Evolutionary conservation across 2,888 invertebrate genomes (phyloP).

Genomic region (Thymelicus lineola): DNA sequence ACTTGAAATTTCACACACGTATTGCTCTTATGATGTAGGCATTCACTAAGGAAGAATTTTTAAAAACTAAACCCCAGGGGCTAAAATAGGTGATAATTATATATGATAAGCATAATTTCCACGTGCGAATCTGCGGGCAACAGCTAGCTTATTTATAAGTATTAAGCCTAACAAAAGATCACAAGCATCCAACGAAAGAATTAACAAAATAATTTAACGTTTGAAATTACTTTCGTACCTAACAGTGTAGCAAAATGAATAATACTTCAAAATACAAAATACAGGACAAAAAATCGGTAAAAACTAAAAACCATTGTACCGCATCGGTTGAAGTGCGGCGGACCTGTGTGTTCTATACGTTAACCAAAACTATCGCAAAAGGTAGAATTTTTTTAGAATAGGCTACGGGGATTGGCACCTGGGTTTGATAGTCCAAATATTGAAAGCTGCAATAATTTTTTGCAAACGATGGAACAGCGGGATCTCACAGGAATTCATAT

Average conservation of each 20-base stretch:
- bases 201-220: no score
- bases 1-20: no score
- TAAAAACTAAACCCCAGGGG: no score
- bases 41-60: no score
- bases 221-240: background rate
- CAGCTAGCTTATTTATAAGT: no score
- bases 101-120: no score
- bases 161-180: no score
- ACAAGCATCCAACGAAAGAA: no score
- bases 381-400: background rate
- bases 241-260: background rate
- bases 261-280: background rate
- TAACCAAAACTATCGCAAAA: constrained; percentile 9
- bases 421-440: constrained; percentile 15
- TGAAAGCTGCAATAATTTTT: constrained; percentile 11
- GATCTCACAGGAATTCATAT: background rate
- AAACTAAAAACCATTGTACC: background rate
- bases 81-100: no score
- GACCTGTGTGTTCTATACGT: constrained; percentile 1
- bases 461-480: background rate
- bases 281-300: background rate
- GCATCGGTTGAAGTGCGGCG: constrained; percentile 9
- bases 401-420: constrained; percentile 7
- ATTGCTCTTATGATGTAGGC: no score
- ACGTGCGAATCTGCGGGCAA: no score